A percentile compares a stretch with the other conserved stretches of the same genome.
Conservation (phyloP, 2,888 invertebrate genomes). For the Melanchra persicariae region DNA sequence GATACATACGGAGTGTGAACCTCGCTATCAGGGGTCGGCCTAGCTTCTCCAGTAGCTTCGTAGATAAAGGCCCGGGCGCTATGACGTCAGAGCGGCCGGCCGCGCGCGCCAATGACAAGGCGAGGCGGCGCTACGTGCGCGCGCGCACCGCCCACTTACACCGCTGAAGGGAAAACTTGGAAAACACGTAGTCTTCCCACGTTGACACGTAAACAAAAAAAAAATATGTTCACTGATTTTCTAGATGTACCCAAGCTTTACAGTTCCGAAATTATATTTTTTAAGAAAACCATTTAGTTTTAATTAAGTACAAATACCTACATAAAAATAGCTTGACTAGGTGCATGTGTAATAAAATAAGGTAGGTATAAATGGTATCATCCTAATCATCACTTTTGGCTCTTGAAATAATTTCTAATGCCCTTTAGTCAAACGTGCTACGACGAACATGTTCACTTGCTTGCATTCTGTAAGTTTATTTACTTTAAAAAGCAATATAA, state of each 20-base stretch:
- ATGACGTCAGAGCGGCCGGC: slow-evolving; percentile 88
- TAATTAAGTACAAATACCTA: neutral
- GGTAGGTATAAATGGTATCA: too few relatives aligned
- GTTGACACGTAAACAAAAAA: slow-evolving; percentile 24
- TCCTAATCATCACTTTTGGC: neutral
- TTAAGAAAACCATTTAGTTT: neutral
- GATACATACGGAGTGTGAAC: slow-evolving; percentile 59
- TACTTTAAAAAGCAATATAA: slow-evolving; percentile 60
- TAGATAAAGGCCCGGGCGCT: slow-evolving; percentile 78
- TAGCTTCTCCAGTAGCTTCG: slow-evolving; percentile 75
- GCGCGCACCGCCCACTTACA: slow-evolving; percentile 84
- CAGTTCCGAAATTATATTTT: neutral
- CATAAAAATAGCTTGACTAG: neutral
- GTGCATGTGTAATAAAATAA: neutral
- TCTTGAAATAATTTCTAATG: neutral
- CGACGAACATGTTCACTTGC: slow-evolving; percentile 29
- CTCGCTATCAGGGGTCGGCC: slow-evolving; percentile 68
- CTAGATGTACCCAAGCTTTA: too few relatives aligned
- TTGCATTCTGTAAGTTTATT: slow-evolving; percentile 48
- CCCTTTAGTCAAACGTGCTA: neutral
- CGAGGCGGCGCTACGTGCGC: slow-evolving; percentile 83
- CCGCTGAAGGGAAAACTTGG: slow-evolving; percentile 80
- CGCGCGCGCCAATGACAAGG: slow-evolving; percentile 81
- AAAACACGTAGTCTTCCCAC: slow-evolving; percentile 71
- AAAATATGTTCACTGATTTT: neutral